These are phyloP conservation scores for Plodia interpunctella DNA, from an alignment of 1,140 invertebrate species.

Conservation along the genomic window DNA sequence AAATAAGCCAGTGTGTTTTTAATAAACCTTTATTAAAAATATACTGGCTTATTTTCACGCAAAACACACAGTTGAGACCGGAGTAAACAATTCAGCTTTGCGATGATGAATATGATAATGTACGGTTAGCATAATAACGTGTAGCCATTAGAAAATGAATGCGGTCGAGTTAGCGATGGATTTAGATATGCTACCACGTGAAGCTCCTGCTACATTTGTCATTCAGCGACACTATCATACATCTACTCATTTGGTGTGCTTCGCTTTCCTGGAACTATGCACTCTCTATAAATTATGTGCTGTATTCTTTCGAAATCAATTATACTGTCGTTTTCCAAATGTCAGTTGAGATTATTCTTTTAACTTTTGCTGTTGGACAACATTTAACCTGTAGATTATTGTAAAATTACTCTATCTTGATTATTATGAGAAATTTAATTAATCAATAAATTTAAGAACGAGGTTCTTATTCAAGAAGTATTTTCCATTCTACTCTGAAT, in stretches of 20 bases:
- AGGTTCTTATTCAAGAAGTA: too few species aligned
- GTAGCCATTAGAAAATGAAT: constrained; percentile 4
- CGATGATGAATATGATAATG: constrained; percentile 2
- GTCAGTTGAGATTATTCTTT: too few species aligned
- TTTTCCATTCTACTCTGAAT: too few species aligned
- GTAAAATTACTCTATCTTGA: too few species aligned
- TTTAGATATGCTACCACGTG: background rate
- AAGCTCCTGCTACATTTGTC: background rate
- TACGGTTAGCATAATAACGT: background rate
- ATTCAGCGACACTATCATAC: background rate
- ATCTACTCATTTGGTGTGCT: constrained; percentile 1
- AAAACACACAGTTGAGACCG: background rate
- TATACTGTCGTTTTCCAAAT: too few species aligned
- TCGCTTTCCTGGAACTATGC: background rate
- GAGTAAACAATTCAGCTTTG: background rate
- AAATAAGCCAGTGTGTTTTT: too few species aligned
- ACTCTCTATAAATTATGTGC: background rate
- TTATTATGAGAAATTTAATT: too few species aligned
- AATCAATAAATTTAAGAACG: too few species aligned
- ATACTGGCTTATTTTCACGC: background rate
- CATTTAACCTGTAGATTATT: too few species aligned
- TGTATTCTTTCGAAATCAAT: background rate
- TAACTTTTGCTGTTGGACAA: too few species aligned
- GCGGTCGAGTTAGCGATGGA: constrained; percentile 1
- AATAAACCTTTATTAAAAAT: background rate